Evolutionary conservation across 2,797 vertebrate genomes (phyloP).

Genomic region (Agapornis canus): DNA sequence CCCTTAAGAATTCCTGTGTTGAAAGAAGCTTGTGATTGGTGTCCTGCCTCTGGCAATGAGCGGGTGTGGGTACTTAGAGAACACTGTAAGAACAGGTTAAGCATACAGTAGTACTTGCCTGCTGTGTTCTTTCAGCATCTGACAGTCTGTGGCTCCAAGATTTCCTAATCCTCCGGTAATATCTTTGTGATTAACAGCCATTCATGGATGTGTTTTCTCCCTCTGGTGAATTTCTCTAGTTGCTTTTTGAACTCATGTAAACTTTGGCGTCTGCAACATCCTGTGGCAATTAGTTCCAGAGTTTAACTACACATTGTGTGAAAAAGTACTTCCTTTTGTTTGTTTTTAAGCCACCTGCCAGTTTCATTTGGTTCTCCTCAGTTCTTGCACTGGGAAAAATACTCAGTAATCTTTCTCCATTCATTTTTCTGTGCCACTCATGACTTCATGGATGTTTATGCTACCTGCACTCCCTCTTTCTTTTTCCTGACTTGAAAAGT

Average conservation of each 20-base stretch:
- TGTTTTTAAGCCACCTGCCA: slow-evolving; percentile 55
- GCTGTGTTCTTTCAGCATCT: background rate
- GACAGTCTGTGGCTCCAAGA: background rate
- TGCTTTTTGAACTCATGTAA: slow-evolving; percentile 63
- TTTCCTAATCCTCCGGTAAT: slow-evolving; percentile 35
- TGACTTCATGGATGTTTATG: background rate
- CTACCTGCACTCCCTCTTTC: background rate
- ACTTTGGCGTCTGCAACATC: slow-evolving; percentile 61
- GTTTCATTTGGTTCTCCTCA: slow-evolving; percentile 44
- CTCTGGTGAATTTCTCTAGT: slow-evolving; percentile 43
- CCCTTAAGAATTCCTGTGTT: background rate
- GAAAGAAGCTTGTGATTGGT: background rate
- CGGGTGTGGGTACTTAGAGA: background rate
- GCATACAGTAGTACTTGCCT: background rate
- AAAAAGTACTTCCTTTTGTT: slow-evolving; percentile 64
- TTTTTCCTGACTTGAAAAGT: background rate
- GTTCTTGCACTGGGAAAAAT: slow-evolving; percentile 22
- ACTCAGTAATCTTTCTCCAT: slow-evolving; percentile 11
- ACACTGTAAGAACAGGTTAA: background rate
- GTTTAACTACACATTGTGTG: slow-evolving; percentile 47
- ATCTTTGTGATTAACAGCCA: slow-evolving; percentile 46
- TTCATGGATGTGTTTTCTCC: background rate
- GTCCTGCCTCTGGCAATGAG: background rate
- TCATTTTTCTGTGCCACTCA: background rate
- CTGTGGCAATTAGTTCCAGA: slow-evolving; percentile 68